These are phyloP conservation scores for Cheilosia variabilis DNA, from an alignment of 2,888 invertebrate species.

Conservation along the genomic window DNA sequence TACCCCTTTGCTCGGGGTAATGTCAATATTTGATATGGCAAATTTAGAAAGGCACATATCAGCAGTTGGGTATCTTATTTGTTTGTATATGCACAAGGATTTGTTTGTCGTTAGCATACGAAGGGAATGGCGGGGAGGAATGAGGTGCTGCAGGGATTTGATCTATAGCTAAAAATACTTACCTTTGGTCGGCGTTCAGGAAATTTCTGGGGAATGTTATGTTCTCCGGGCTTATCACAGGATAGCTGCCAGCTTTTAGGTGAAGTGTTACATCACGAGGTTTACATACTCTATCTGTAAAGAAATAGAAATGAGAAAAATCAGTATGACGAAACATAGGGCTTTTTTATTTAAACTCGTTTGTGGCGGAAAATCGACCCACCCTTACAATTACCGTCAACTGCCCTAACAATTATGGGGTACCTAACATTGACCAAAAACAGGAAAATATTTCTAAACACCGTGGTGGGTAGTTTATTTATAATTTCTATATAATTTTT, in stretches of 20 bases:
- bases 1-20: conserved; percentile 7
- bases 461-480: no score
- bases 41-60: conserved; percentile 33
- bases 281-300: conserved; percentile 86
- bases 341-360: no score
- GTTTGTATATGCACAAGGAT: background rate
- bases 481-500: no score
- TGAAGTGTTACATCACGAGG: conserved; percentile 88
- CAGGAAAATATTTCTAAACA: no score
- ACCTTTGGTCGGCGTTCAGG: conserved; percentile 84
- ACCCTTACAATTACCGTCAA: no score
- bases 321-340: no score
- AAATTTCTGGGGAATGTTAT: conserved; percentile 89
- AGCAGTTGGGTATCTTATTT: conserved; percentile 20
- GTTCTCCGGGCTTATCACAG: conserved; percentile 92
- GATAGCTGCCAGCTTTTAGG: conserved; percentile 92
- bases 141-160: background rate
- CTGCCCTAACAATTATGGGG: no score
- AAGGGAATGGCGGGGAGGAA: background rate
- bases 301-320: conserved; percentile 16
- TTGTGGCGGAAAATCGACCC: no score
- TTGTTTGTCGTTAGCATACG: background rate
- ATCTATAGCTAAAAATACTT: conserved; percentile 38
- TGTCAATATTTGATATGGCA: conserved; percentile 60
- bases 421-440: no score